Base-by-base conservation (phyloP, 2,888 invertebrate species). In the Athalia cordata region DNA sequence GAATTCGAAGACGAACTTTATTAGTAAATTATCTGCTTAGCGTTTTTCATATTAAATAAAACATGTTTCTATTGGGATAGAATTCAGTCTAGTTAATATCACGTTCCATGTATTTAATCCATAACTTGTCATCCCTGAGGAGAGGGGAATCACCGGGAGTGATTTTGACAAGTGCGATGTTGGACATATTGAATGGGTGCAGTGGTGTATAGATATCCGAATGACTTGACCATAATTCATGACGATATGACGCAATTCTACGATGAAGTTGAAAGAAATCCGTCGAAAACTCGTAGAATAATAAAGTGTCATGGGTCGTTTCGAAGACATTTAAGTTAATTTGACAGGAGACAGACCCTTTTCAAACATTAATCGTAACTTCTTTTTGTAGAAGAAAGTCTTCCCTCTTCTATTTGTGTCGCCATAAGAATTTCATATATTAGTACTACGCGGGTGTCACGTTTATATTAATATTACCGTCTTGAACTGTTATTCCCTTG, bases 1-100 rank as follows among this genome's bases (percentile, higher is more conserved):
- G 88, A 88, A 80, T 55, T 11, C 1, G 8, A 47, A 45, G 15
- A 45, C 43, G 45, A 65, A 1, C 5, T 64, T 65, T 65, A 8
- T 43, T 62, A 13, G 62, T 5, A 7, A n/a, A 55, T 55, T 9
- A 29, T 2, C 29, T 2, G 29, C 29, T 29, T 2, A 29, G 29
- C 29, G 29, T 29, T 29, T 2, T 29, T 29, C 29, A 29, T 29
- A 29, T 29, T 29, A 29, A 2, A 29, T 29, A 2, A 29, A 29
- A 29, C 29, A 29, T 29, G 2, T 29, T 29, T 29, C 29, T 29
- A 29, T 29, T 29, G 29, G 29, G 2, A 29, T 29, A 2, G 2
- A 29, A 29, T 29, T 29, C 29, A 29, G 29, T 29, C 2, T 1
- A 29, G 29, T 29, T 29, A 29, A 29, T 29, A 1, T 29, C 29